phyloP scores from a whole-genome alignment of 2,113 vertebrate genomes.

The Calyptomena viridis region DNA sequence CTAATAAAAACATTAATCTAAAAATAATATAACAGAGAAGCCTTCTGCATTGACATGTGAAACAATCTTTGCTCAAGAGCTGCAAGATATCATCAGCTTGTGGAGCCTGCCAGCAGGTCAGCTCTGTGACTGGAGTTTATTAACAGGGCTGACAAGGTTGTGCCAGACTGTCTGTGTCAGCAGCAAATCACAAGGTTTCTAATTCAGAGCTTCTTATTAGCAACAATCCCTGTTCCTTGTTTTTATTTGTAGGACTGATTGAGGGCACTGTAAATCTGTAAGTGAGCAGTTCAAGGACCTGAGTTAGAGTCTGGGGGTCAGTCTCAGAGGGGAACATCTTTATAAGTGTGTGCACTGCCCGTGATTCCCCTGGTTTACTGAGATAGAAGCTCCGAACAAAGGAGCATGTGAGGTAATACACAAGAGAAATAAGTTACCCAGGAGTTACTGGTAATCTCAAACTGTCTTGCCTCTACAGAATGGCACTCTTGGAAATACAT shows the following conservation, averaged over 20 bases:
- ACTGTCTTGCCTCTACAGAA: conserved; percentile 9
- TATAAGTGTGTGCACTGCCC: background rate
- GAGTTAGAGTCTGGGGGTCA: background rate
- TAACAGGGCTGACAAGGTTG: conserved; percentile 32
- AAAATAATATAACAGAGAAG: background rate
- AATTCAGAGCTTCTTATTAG: conserved; percentile 12
- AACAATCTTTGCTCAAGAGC: background rate
- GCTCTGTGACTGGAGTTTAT: conserved; percentile 26
- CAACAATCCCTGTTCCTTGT: background rate
- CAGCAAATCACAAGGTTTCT: conserved; percentile 14
- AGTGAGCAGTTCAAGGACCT: conserved; percentile 15
- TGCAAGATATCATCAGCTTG: background rate
- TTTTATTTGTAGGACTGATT: conserved; percentile 40
- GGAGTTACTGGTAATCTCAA: background rate
- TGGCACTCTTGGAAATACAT: background rate
- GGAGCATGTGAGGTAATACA: background rate
- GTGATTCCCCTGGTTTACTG: background rate
- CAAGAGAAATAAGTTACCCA: background rate
- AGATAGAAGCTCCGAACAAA: background rate
- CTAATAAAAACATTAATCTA: background rate
- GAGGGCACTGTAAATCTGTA: conserved; percentile 28
- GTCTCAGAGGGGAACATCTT: background rate
- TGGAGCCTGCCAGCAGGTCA: conserved; percentile 35
- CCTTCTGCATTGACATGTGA: background rate
- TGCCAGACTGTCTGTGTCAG: background rate